Evolutionary conservation across 2,113 vertebrate species (phyloP).

Genomic region (Himantopus leucocephalus): DNA sequence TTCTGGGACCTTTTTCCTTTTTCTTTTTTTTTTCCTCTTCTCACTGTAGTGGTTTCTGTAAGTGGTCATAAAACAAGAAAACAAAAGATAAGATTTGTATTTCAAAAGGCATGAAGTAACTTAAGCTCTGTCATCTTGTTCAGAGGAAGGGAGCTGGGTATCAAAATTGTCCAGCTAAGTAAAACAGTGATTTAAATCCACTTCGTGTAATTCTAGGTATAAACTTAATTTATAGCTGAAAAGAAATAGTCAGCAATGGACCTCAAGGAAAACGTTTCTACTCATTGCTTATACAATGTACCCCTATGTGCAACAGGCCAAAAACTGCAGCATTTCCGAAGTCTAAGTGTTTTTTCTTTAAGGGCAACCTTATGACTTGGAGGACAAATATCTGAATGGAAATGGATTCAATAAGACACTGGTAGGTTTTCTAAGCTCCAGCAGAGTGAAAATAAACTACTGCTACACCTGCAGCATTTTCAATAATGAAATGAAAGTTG

Average conservation of each 20-base stretch:
- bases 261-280: background rate
- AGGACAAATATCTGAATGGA: background rate
- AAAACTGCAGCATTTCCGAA: background rate
- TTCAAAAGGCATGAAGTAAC: background rate
- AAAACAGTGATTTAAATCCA: background rate
- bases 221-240: background rate
- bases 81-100: background rate
- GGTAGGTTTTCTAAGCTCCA: background rate
- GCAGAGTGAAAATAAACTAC: background rate
- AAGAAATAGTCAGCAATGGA: background rate
- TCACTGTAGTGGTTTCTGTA: background rate
- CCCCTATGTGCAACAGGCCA: background rate
- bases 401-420: background rate
- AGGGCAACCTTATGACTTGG: background rate
- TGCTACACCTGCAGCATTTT: background rate
- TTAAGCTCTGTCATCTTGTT: background rate
- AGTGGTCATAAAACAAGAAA: background rate
- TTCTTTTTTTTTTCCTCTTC: background rate
- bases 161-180: background rate
- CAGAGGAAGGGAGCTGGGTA: background rate
- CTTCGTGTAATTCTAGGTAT: background rate
- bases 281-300: background rate
- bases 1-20: background rate
- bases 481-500: background rate
- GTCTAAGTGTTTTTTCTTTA: background rate